Conservation (phyloP, 2,113 vertebrate species). For the Gopherus flavomarginatus region DNA sequence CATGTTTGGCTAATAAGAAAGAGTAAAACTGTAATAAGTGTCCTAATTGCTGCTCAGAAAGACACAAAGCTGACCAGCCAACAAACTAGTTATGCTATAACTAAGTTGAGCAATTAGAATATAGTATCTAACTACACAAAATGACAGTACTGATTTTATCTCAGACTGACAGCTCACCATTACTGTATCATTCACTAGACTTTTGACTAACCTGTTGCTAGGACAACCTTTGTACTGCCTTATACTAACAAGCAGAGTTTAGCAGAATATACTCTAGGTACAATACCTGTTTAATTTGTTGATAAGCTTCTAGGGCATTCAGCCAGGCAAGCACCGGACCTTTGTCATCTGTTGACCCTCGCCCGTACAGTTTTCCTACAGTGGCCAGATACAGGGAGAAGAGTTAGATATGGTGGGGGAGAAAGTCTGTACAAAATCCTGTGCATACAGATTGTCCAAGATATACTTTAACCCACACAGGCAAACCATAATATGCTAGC, state of each 20-base stretch:
- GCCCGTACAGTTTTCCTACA: slow-evolving; percentile 92
- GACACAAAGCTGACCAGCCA: background rate
- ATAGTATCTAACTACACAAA: background rate
- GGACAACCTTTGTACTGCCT: background rate
- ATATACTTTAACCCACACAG: background rate
- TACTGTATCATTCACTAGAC: background rate
- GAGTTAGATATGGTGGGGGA: fast-evolving
- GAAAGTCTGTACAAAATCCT: background rate
- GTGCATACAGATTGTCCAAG: background rate
- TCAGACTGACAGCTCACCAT: too few species aligned
- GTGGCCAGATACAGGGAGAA: background rate
- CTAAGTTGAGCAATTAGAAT: background rate
- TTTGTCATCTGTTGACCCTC: slow-evolving; percentile 97
- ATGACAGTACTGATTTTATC: background rate
- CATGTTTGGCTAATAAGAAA: background rate
- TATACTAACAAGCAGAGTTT: background rate
- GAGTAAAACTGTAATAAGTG: background rate
- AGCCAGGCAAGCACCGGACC: slow-evolving; percentile 96
- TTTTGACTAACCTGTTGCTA: background rate
- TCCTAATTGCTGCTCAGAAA: background rate
- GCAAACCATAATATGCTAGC: background rate
- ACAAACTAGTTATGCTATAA: background rate
- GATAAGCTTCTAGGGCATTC: slow-evolving; percentile 94
- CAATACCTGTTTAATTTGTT: slow-evolving; percentile 89
- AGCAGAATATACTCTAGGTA: background rate